Percentiles rank a stretch among this genome's conserved stretches.
Evolutionary conservation across 2,113 vertebrate genomes (phyloP).

Genomic region (Pangasianodon gigas): DNA sequence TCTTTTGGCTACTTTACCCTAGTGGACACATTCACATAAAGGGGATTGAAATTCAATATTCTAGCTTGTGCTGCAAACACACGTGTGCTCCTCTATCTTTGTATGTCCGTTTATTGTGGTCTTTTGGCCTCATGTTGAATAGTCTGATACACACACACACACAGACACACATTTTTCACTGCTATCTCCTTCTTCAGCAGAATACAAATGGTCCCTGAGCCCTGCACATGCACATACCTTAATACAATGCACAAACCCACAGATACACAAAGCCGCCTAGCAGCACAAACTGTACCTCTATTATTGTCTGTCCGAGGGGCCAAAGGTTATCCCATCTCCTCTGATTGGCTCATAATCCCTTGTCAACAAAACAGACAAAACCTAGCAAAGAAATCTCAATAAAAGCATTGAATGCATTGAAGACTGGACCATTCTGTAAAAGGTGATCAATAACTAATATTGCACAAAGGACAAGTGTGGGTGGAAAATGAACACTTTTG

Average conservation of each 20-base stretch:
- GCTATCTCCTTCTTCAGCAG: slow-evolving; percentile 16
- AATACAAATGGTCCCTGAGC: slow-evolving; percentile 30
- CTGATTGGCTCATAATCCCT: not conserved
- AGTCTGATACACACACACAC: slow-evolving; percentile 8
- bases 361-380: not conserved
- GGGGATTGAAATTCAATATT: slow-evolving; percentile 57
- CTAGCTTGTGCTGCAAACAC: slow-evolving; percentile 31
- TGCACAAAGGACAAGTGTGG: slow-evolving; percentile 24
- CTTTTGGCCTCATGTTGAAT: not conserved
- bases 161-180: slow-evolving; percentile 16
- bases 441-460: slow-evolving; percentile 24
- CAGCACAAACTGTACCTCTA: not conserved
- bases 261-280: not conserved
- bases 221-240: not conserved
- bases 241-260: slow-evolving; percentile 5
- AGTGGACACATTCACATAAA: slow-evolving; percentile 58
- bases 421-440: not conserved
- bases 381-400: slow-evolving; percentile 11
- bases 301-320: not conserved
- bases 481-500: slow-evolving; percentile 1
- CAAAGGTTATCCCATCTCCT: not conserved
- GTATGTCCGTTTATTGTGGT: not conserved
- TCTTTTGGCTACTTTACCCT: slow-evolving; percentile 59
- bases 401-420: not conserved
- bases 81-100: not conserved